Conservation (phyloP, 2,888 invertebrate species). For the Dugesia japonica region DNA sequence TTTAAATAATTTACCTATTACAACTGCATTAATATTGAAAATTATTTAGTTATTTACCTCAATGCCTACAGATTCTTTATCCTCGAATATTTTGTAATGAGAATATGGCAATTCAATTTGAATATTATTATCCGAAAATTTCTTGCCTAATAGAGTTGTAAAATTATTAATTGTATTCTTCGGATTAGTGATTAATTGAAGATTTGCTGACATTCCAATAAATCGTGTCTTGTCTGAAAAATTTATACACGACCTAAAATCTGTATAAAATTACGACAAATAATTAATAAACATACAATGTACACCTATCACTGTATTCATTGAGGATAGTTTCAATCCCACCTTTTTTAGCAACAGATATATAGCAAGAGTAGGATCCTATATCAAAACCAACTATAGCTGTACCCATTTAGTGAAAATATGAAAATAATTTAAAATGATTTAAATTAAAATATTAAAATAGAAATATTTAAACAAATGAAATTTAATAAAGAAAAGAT, state of each 20-base stretch:
- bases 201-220: conserved; percentile 86
- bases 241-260: conserved; percentile 67
- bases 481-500: no score
- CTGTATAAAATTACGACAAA: no score
- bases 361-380: conserved; percentile 87
- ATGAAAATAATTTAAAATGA: no score
- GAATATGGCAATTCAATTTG: conserved; percentile 65
- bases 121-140: conserved; percentile 66
- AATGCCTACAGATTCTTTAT: conserved; percentile 68
- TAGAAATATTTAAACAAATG: no score
- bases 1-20: conserved; percentile 58
- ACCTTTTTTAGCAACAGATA: conserved; percentile 90
- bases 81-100: conserved; percentile 63
- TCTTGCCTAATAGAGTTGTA: conserved; percentile 76
- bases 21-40: no score
- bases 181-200: conserved; percentile 86
- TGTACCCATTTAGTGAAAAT: conserved; percentile 33
- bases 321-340: conserved; percentile 98
- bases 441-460: no score
- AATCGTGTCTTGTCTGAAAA: conserved; percentile 78
- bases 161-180: conserved; percentile 85
- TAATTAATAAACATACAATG: conserved; percentile 67
- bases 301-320: conserved; percentile 90
- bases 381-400: conserved; percentile 79
- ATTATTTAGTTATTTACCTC: conserved; percentile 58